Evolutionary conservation across 1,140 invertebrate species (phyloP).

Genomic region (Eriocheir sinensis): DNA sequence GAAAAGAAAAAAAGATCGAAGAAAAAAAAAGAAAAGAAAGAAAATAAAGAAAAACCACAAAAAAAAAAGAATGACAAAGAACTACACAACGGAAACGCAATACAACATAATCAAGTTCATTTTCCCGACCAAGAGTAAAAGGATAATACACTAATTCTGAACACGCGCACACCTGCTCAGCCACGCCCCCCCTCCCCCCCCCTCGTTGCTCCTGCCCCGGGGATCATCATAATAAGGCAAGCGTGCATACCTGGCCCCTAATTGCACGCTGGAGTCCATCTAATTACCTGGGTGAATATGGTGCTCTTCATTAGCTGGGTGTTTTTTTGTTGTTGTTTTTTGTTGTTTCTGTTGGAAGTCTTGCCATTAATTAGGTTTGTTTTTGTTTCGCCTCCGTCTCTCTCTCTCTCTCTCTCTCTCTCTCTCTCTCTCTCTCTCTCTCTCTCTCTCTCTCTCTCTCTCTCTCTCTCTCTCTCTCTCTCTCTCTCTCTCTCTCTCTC

Average conservation of each 20-base stretch:
- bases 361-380: neutral
- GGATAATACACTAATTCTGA: neutral
- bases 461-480: neutral
- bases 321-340: neutral
- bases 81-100: no score
- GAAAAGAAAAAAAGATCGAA: no score
- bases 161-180: neutral
- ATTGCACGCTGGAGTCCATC: neutral
- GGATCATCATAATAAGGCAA: neutral
- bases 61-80: neutral
- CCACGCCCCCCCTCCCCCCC: neutral
- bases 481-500: constrained; percentile 18
- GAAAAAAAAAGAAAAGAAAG: no score
- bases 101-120: no score
- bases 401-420: constrained; percentile 6
- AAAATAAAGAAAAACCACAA: neutral
- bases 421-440: constrained; percentile 17
- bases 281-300: neutral
- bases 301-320: neutral
- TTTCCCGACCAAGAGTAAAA: neutral
- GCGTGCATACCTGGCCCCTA: neutral
- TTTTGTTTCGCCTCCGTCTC: neutral
- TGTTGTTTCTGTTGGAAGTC: no score
- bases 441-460: neutral
- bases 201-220: neutral